phyloP scores from a whole-genome alignment of 2,113 vertebrate species.

The Propithecus coquereli region DNA sequence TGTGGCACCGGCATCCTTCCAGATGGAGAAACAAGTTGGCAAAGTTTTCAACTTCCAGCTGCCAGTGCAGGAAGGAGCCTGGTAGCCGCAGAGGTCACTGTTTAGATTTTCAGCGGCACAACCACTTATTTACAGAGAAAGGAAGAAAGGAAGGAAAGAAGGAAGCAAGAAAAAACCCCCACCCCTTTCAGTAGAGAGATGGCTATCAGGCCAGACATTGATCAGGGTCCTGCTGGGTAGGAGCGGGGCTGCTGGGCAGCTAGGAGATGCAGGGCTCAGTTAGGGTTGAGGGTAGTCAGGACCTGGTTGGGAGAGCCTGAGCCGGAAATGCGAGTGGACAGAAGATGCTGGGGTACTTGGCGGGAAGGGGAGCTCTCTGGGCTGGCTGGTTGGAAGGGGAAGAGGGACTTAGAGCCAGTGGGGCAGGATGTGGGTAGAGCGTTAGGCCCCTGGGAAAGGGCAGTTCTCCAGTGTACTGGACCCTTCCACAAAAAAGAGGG shows the following conservation, averaged over 20 bases:
- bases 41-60: not conserved
- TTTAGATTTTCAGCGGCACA: slow-evolving; percentile 5
- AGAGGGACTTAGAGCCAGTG: not conserved
- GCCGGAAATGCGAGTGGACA: not conserved
- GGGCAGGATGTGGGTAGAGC: not conserved
- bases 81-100: not conserved
- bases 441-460: not conserved
- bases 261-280: not conserved
- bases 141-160: not conserved
- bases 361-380: not conserved
- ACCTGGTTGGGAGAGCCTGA: not conserved
- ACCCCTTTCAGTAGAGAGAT: not conserved
- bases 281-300: not conserved
- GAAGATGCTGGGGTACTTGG: not conserved
- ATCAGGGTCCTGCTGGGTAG: not conserved
- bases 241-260: not conserved
- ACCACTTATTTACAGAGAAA: not conserved
- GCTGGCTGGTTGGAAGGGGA: not conserved
- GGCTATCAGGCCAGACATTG: not conserved
- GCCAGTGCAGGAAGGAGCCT: not conserved
- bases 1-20: not conserved
- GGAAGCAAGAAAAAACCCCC: not conserved
- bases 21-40: not conserved
- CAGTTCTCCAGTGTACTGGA: not conserved
- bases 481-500: not conserved